Evolutionary conservation across 2,113 vertebrate species (phyloP), one percentile per base, ranked within the genome.

Genomic region (Chaenogobius annularis): DNA sequence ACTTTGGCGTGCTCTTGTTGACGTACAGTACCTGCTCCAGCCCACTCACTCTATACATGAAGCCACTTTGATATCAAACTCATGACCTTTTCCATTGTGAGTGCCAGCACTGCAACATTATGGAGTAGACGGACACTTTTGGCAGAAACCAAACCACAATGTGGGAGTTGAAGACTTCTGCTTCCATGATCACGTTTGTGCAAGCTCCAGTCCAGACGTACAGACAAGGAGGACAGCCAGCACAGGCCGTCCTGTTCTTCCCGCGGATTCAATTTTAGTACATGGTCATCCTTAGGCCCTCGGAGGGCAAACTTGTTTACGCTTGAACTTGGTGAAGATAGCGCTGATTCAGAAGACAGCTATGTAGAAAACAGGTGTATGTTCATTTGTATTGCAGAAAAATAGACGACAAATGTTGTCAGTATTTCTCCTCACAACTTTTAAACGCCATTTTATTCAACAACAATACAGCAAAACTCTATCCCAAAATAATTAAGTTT

Each of bases 221-320:
- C 74, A 61, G 67, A 72, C 66, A 71, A 48, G 61, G 58, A 47
- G 67, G 26, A 61, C 58, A 35, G 74, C 72, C 52, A 54, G 80
- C 74, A 70, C 78, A 70, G 47, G 65, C 26, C 61, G 35, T 12
- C 10, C 61, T 40, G 77, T 83, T 69, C 79, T 80, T 63, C 61
- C 71, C 83, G 76, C 78, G 86, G 82, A 89, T 87, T 87, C 84
- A 83, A 88, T 74, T 83, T 40, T 73, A 58, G 65, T 80, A 74
- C 73, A 82, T 75, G 72, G 78, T 85, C 85, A 83, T 76, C 77
- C 78, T 68, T 70, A 74, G 67, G 19, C 77, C 65, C 78, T 80
- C 66, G 62, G 19, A 78, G 77, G 19, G 72, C 77, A 68, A 66
- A 44, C 17, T 62, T 68, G 61, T 66, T 72, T 72, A 64, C 64